phyloP scores from a whole-genome alignment of 2,113 vertebrate genomes.

The Opisthocomus hoazin region DNA sequence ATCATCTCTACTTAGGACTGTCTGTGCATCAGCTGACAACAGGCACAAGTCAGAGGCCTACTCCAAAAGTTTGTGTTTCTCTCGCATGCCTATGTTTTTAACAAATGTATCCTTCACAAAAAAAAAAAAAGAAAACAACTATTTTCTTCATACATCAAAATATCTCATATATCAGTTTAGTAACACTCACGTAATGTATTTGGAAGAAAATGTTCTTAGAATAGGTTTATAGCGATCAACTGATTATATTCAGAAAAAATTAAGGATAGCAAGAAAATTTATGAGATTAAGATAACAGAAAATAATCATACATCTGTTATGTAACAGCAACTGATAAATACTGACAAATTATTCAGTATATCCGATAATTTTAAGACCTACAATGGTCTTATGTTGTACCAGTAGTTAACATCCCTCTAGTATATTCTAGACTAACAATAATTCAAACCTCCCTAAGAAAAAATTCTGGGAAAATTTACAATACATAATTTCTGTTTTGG shows the following conservation, averaged over 20 bases:
- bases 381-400: background rate
- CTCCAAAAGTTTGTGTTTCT: background rate
- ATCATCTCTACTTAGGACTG: background rate
- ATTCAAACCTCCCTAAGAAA: background rate
- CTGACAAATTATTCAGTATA: background rate
- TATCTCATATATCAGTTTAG: background rate
- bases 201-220: background rate
- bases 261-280: background rate
- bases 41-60: background rate
- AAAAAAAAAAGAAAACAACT: background rate
- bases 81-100: background rate
- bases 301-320: background rate
- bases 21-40: background rate
- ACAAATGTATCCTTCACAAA: background rate
- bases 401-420: background rate
- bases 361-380: background rate
- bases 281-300: background rate
- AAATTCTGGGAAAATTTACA: background rate
- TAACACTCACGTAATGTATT: background rate
- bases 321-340: background rate
- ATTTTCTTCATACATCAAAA: background rate
- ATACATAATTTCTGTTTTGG: background rate
- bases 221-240: background rate
- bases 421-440: background rate
- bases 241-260: background rate